These are phyloP conservation scores for Alloplasta piceator DNA, from an alignment of 2,888 invertebrate species.

Conservation along the genomic window DNA sequence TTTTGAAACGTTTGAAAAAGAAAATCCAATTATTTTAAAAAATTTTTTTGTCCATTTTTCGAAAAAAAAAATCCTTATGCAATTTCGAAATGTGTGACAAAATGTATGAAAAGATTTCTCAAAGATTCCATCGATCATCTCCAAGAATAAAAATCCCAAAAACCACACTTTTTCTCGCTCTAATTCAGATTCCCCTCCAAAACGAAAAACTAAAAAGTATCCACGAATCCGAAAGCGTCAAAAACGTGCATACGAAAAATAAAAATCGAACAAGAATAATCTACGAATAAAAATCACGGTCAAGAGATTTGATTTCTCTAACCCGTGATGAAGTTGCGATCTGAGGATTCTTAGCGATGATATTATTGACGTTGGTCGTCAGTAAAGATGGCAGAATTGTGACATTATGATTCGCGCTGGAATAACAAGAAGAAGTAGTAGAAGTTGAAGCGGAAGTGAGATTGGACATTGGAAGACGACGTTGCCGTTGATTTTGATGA, in stretches of 20 bases:
- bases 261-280: slow-evolving; percentile 45
- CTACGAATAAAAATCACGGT: slow-evolving; percentile 74
- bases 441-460: slow-evolving; percentile 71
- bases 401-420: slow-evolving; percentile 81
- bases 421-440: slow-evolving; percentile 79
- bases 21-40: no score
- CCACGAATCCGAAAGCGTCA: slow-evolving; percentile 8
- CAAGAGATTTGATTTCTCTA: slow-evolving; percentile 75
- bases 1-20: no score
- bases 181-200: background rate
- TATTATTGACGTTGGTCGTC: slow-evolving; percentile 69
- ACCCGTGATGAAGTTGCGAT: slow-evolving; percentile 77
- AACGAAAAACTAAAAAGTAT: background rate
- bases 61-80: no score
- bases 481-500: slow-evolving; percentile 72
- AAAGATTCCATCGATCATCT: no score
- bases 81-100: no score
- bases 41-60: no score
- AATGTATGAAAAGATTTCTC: no score
- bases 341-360: slow-evolving; percentile 63
- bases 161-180: no score
- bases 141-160: no score
- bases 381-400: slow-evolving; percentile 78
- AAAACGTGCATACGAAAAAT: slow-evolving; percentile 44
- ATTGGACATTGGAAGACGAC: slow-evolving; percentile 57